Evolutionary conservation across 1,140 invertebrate genomes (phyloP), one percentile per base, ranked within the genome.

Genomic region (Aphaenogaster floridana): DNA sequence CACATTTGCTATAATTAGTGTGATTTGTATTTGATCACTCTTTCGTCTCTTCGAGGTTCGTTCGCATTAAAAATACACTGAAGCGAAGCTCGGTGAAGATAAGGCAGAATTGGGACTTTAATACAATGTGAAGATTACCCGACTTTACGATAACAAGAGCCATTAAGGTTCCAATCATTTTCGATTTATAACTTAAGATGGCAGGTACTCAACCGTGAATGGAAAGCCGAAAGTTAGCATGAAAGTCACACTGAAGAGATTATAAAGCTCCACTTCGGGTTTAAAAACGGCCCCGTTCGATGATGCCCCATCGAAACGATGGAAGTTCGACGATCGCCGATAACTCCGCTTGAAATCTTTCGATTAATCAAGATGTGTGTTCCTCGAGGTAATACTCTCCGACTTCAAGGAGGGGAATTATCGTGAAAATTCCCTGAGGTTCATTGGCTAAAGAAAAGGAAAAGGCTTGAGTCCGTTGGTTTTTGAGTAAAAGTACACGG

Each of bases 311-410:
- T 71, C 21, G 42, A 74, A 61, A 39, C 54, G 69, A 61, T 34
- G 13, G 34, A 76, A 48, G 69, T 50, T 76, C 7, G 36, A 71
- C 50, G 79, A 81, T 42, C 13, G 13, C 13, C 13, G 13, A 13
- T 72, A 72, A 72, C 52, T 59, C 50, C 52, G 45, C 54, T 59
- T 72, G 17, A 72, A 59, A 42, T n/a, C 39, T 28, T 36, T 11
- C 54, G 34, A 76, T 76, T 84, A 84, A 84, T 84, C 45, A 63
- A 39, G 13, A 63, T 84, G 34, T 69, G n/a, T 50, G 17, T 61
- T 74, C 45, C 7, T 39, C 6, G 17, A 74, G 45, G 15, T 52
- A 76, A 74, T 21, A 61, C 21, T 17, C 34, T 3, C 34, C 39
- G 34, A 39, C 36, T 69, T 69, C 4, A 17, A 5, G 45, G 3